These are phyloP conservation scores for Pampusana beccarii DNA, from an alignment of 2,113 vertebrate genomes.

Conservation along the genomic window DNA sequence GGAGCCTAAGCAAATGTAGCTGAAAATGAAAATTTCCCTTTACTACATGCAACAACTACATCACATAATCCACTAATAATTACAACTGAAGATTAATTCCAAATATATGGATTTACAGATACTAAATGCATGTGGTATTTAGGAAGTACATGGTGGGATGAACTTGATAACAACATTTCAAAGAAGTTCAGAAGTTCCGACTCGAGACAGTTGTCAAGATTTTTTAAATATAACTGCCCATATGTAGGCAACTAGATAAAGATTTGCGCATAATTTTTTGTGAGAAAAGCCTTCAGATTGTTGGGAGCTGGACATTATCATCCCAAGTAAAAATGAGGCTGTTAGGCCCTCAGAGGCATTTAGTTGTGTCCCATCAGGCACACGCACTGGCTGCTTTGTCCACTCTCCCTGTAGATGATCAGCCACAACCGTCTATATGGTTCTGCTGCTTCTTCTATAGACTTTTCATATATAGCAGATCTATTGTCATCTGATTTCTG, in stretches of 20 bases:
- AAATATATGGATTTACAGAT: constrained; percentile 31
- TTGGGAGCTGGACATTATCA: not conserved
- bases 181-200: constrained; percentile 32
- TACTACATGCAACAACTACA: constrained; percentile 36
- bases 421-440: not conserved
- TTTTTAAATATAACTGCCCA: constrained; percentile 29
- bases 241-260: not conserved
- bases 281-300: not conserved
- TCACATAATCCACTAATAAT: constrained; percentile 68
- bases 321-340: not conserved
- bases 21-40: constrained; percentile 68
- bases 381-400: not conserved
- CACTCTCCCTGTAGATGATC: not conserved
- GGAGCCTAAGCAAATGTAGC: constrained; percentile 60
- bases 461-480: not conserved
- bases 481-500: not conserved
- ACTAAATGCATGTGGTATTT: constrained; percentile 18
- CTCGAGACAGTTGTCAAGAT: not conserved
- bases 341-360: not conserved
- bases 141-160: not conserved
- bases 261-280: not conserved
- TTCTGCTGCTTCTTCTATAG: not conserved
- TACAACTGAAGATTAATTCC: constrained; percentile 53
- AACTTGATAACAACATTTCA: constrained; percentile 12
- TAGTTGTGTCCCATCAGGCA: not conserved